A percentile compares a stretch with the other conserved stretches of the same genome.
These are phyloP conservation scores for Arothron firmamentum DNA, from an alignment of 2,113 vertebrate genomes.

Conservation along the genomic window DNA sequence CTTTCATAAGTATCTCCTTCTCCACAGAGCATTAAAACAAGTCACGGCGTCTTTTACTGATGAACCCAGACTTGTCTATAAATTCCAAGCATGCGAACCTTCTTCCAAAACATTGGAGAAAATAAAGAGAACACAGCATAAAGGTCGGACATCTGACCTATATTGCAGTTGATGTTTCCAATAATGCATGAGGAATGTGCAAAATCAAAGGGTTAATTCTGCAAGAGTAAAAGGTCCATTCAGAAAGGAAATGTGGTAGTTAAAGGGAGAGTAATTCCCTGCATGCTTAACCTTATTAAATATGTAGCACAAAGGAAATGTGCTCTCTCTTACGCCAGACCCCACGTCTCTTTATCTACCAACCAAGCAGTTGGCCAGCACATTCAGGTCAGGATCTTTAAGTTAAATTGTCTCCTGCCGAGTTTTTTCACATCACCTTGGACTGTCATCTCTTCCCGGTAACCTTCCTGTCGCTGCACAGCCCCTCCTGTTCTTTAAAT, in stretches of 20 bases:
- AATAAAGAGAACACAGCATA: constrained; percentile 16
- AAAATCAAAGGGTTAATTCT: constrained; percentile 49
- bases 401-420: not conserved
- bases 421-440: constrained; percentile 41
- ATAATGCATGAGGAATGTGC: constrained; percentile 64
- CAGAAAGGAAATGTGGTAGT: constrained; percentile 54
- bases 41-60: constrained; percentile 17
- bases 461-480: not conserved
- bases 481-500: constrained; percentile 57
- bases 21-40: constrained; percentile 49
- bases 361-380: constrained; percentile 12
- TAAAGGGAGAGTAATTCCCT: constrained; percentile 56
- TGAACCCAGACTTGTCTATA: constrained; percentile 34
- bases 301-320: constrained; percentile 70
- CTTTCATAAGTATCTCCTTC: constrained; percentile 16
- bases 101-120: constrained; percentile 28
- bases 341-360: constrained; percentile 18
- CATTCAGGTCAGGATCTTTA: constrained; percentile 6
- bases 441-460: constrained; percentile 33
- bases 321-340: constrained; percentile 46
- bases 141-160: constrained; percentile 44
- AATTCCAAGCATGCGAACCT: constrained; percentile 48
- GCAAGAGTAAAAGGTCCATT: constrained; percentile 30
- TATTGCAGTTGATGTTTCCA: constrained; percentile 52
- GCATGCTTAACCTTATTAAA: constrained; percentile 71